These are phyloP conservation scores for Paradoxurus hermaphroditus DNA, from an alignment of 2,113 vertebrate species.

Conservation along the genomic window DNA sequence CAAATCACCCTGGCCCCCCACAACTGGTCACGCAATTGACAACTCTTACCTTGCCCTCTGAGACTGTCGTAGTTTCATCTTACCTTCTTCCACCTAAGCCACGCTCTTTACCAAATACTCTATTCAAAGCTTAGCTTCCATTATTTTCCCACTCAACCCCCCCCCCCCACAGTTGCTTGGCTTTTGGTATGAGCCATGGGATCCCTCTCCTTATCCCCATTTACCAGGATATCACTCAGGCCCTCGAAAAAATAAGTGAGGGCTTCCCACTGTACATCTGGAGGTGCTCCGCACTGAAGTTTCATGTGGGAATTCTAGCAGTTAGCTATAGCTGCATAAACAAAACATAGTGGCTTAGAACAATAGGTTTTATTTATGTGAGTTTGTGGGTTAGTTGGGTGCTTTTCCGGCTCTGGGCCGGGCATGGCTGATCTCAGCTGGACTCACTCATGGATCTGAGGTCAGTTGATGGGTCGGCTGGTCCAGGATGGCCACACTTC, in stretches of 20 bases:
- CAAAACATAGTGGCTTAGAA: background rate
- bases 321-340: background rate
- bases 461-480: background rate
- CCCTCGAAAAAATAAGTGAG: background rate
- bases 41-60: background rate
- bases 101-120: background rate
- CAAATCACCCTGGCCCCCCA: background rate
- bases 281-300: background rate
- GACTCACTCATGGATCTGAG: background rate
- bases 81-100: background rate
- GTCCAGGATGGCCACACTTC: background rate
- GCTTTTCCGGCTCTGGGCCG: background rate
- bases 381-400: background rate
- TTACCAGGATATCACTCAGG: background rate
- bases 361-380: background rate
- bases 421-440: background rate
- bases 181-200: background rate
- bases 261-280: background rate
- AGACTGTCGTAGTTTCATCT: background rate
- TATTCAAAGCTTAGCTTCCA: background rate
- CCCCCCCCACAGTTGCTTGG: background rate
- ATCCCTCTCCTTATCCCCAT: background rate
- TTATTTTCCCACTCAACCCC: background rate
- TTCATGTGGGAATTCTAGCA: background rate
- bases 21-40: background rate